Base-by-base conservation (phyloP, 2,888 invertebrate genomes). In the Odontocolon sp. region DNA sequence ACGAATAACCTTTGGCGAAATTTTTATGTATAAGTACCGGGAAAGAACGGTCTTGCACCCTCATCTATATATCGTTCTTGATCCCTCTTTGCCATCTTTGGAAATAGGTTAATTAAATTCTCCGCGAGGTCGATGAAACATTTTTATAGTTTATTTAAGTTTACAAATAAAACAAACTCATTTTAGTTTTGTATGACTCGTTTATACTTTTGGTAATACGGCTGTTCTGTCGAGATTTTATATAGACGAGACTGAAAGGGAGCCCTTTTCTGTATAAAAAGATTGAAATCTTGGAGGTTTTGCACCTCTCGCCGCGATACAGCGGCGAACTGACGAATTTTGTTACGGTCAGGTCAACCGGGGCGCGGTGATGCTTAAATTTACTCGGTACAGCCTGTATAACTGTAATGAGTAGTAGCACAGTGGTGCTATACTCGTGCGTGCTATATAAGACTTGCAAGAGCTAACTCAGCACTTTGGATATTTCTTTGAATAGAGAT, bases 401-500 rank as follows among this genome's bases (percentile, higher is more conserved):
- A 2, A 9, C 2, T 36, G n/a, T 8, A 36, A 9, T 2, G n/a
- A 2, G 3, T 36, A 36, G 8, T 8, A 8, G 36, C 2, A 23
- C n/a, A 45, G n/a, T 21, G 8, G 9, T 3, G n/a, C 26, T n/a
- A 50, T 14, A 23, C 47, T 54, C 52, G 67, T 52, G 28, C 70
- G 36, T 45, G 42, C 52, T 80, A 79, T 69, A 71, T 6, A 18
- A 70, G 80, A 78, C 66, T 69, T 69, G 75, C 72, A 63, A 71
- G 80, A 81, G 82, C 85, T 81, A 85, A 83, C 85, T 86, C 86
- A 84, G 86, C 86, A 84, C 85, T 83, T 85, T 82, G 76, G 83
- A 85, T 83, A 86, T 87, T 87, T 85, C 85, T 87, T 86, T 87
- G 87, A 88, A 88, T 87, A 87, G 83, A 88, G 88, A 88, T 88